Conservation (phyloP, 2,113 vertebrate species). For the Gallinago paraguaiae region DNA sequence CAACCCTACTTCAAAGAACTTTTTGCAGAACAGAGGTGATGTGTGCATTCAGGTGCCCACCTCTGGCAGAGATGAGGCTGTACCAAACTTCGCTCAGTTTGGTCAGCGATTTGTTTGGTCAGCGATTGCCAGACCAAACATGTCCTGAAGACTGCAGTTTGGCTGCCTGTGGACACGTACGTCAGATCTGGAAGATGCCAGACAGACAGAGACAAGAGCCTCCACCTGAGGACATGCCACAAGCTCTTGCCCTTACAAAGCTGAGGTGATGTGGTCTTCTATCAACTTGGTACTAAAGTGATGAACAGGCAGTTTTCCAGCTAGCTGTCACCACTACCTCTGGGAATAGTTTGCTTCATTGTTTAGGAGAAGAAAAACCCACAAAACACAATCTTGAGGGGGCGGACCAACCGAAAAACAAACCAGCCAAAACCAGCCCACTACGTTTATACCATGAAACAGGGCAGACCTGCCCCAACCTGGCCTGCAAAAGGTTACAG, state of each 20-base stretch:
- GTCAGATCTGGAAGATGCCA: neutral
- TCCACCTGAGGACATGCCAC: neutral
- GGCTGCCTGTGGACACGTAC: rapidly evolving
- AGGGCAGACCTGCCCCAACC: neutral
- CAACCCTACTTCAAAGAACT: neutral
- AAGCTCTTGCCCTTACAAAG: neutral
- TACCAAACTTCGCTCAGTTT: neutral
- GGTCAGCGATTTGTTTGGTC: too few species aligned
- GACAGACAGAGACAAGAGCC: neutral
- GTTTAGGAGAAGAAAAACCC: neutral
- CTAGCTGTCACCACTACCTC: neutral
- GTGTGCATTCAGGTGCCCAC: neutral
- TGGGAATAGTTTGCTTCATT: neutral
- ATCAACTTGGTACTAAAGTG: neutral
- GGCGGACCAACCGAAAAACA: too few species aligned
- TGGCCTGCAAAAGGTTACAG: neutral
- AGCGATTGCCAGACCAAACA: neutral
- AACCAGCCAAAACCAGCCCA: neutral
- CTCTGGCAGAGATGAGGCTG: neutral
- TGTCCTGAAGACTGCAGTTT: rapidly evolving
- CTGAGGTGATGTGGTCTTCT: neutral
- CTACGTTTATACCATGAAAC: neutral
- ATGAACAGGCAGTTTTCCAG: neutral
- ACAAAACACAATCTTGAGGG: neutral
- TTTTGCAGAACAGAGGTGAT: neutral